Conservation (phyloP, 2,797 vertebrate species). For the Miichthys miiuy region DNA sequence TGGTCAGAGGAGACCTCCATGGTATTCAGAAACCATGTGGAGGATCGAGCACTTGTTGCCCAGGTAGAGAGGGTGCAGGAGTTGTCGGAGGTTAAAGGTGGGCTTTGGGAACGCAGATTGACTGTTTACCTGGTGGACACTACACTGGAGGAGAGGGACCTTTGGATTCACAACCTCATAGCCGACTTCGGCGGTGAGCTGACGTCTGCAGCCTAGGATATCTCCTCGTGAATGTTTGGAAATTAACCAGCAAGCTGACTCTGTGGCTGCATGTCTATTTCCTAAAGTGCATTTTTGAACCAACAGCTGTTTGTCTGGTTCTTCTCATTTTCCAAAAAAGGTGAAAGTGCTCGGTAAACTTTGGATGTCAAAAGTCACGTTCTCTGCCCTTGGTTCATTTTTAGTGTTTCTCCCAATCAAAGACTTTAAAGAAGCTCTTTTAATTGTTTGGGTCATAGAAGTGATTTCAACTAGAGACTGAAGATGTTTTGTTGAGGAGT, state of each 20-base stretch:
- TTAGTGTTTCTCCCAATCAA: neutral
- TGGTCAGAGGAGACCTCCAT: conserved; percentile 95
- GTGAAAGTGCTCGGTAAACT: neutral
- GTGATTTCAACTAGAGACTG: neutral
- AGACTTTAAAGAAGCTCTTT: neutral
- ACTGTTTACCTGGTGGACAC: conserved; percentile 95
- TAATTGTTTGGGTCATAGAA: neutral
- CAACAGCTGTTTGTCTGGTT: neutral
- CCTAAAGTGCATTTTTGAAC: neutral
- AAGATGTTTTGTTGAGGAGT: neutral
- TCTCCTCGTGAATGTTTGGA: neutral
- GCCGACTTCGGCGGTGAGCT: conserved; percentile 82
- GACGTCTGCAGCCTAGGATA: conserved; percentile 44
- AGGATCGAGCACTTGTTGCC: conserved; percentile 92
- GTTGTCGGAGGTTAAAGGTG: conserved; percentile 63
- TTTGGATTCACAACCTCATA: conserved; percentile 96
- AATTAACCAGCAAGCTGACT: neutral
- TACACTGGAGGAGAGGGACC: conserved; percentile 85
- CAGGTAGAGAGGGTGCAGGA: conserved; percentile 88
- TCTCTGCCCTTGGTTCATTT: neutral
- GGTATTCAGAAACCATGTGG: conserved; percentile 94
- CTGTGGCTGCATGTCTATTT: neutral
- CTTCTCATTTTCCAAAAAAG: conserved; percentile 13
- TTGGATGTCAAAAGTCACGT: neutral
- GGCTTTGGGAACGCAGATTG: conserved; percentile 87